Evolutionary conservation across 2,113 vertebrate species (phyloP).

Genomic region (Globicephala melas): DNA sequence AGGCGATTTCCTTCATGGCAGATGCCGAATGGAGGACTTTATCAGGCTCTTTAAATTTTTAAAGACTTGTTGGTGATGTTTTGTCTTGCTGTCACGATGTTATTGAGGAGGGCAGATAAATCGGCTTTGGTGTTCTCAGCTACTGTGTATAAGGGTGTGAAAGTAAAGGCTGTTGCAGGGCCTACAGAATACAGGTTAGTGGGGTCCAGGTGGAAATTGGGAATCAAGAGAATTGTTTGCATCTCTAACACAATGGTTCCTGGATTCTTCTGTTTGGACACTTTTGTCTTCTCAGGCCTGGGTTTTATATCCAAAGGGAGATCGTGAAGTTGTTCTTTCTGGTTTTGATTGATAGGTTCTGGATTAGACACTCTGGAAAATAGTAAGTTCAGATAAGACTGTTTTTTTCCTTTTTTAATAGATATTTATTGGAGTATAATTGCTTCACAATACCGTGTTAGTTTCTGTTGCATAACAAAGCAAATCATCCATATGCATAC

Average conservation of each 20-base stretch:
- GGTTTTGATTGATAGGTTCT: not conserved
- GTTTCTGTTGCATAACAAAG: too few relatives aligned
- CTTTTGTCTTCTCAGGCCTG: not conserved
- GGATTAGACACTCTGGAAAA: not conserved
- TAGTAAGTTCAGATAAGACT: not conserved
- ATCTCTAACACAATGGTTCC: not conserved
- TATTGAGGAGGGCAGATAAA: not conserved
- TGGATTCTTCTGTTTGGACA: not conserved
- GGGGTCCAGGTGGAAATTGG: not conserved
- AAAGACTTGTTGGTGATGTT: conserved; percentile 53
- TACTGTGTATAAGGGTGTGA: conserved; percentile 53
- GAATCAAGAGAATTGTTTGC: not conserved
- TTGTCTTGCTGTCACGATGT: conserved; percentile 58
- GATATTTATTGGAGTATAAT: too few relatives aligned
- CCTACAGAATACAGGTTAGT: not conserved
- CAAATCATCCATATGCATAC: too few relatives aligned
- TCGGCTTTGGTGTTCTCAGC: conserved; percentile 51
- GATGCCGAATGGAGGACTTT: conserved; percentile 41
- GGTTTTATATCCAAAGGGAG: not conserved
- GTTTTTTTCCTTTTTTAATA: too few relatives aligned
- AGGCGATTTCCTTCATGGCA: conserved; percentile 50
- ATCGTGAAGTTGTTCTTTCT: not conserved
- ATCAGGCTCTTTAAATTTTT: conserved; percentile 67
- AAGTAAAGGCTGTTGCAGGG: not conserved
- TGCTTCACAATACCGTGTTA: too few relatives aligned